Base-by-base conservation (phyloP, 2,113 vertebrate genomes). In the Microcebus ravelobensis region DNA sequence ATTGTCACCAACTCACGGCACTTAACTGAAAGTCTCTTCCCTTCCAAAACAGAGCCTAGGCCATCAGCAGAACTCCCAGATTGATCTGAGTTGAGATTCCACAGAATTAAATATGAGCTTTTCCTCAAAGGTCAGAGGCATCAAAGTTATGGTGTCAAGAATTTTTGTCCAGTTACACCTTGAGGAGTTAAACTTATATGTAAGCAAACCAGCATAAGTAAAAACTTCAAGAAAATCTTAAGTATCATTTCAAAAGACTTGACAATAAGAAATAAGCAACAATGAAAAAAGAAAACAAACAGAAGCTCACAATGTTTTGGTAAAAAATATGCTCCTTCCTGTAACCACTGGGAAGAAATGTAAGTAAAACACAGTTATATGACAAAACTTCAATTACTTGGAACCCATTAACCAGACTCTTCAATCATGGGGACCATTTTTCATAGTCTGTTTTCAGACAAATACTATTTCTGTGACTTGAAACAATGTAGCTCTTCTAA, bases 191-290 rank as follows among this genome's bases (percentile, higher is more conserved):
- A 61, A 31, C 18, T 93, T 91, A 57, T 29, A 73, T 42, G 94
- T 88, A 88, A 93, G 50, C 23, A 90, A 94, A 57, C 52, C 6
- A 86, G 70, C 52, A 2, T 80, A 94, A 82, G 45, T 79, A 74
- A 94, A 91, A 90, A 85, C 90, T 59, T 18, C 71, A 84, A 93
- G 80, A 67, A 74, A 85, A 87, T 55, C 31, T 61, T 81, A 85
- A 82, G 50, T 52, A 77, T 10, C 15, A 36, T 59, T 87, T 97
- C 59, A 67, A 87, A 92, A 88, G 50, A 50, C 42, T 94, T 74
- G 84, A 65, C 6, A 87, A 91, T 57, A 57, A 57, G 55, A 57
- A 57, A 57, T 57, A 91, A 91, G 55, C 42, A 57, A 57, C 55
- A 57, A 57, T 20, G 21, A 57, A 18, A 55, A 57, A 57, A 20